Evolutionary conservation across 1,140 invertebrate genomes (phyloP).

Genomic region (Achatina immaculata): DNA sequence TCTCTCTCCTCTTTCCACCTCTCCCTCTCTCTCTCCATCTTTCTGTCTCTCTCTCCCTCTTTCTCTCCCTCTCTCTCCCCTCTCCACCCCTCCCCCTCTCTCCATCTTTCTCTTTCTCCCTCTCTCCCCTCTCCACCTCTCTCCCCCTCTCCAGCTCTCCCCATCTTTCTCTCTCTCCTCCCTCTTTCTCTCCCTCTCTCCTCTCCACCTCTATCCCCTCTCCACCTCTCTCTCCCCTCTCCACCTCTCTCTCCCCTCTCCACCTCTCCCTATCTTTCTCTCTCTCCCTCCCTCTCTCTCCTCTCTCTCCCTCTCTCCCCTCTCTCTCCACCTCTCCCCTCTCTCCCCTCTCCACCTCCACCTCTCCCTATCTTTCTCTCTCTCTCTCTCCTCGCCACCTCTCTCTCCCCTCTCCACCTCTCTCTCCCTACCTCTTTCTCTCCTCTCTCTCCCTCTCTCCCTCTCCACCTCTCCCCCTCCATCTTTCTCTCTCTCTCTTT

Average conservation of each 20-base stretch:
- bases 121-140: background rate
- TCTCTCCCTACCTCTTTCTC: background rate
- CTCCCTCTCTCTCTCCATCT: no score
- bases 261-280: background rate
- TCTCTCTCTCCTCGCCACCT: background rate
- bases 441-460: conserved; percentile 12
- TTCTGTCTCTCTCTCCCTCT: no score
- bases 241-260: background rate
- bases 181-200: no score
- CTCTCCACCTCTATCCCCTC: background rate
- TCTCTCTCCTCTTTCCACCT: no score
- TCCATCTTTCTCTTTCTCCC: background rate
- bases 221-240: background rate
- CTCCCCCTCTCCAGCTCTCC: background rate
- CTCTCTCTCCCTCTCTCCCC: background rate
- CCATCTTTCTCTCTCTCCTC: background rate
- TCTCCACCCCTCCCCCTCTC: background rate
- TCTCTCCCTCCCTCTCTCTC: background rate
- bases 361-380: background rate
- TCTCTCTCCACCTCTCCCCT: background rate
- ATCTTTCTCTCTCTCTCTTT: background rate
- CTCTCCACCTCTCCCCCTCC: background rate
- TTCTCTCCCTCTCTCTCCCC: no score
- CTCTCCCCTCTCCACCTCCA: background rate
- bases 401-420: background rate